Base-by-base conservation (phyloP, 2,888 invertebrate genomes). In the Cecidostiba fungosa region DNA sequence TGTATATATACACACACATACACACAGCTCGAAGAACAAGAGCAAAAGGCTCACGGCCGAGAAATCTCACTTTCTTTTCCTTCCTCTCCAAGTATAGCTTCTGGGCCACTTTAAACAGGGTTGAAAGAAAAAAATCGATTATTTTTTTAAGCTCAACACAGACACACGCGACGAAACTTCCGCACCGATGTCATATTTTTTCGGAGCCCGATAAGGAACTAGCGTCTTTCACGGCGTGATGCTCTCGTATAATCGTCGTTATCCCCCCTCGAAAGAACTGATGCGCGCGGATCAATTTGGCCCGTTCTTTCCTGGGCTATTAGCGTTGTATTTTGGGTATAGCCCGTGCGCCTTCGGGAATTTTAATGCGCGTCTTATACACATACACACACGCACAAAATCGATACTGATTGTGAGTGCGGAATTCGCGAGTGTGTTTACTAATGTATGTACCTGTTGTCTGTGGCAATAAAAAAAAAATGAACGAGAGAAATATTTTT, bases 151-250 rank as follows among this genome's bases (percentile, higher is more conserved):
- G 50, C 29, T 12, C 14, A n/a, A 32, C 69, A 66, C 19, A 43
- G 3, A 16, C 26, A 6, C 69, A n/a, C 50, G 32, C 47, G 50
- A 19, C 50, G 32, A 62, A 59, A 32, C 54, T 66, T 77, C n/a
- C 32, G 69, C n/a, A 6, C 19, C 78, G 50, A 39, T 70, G 79
- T 73, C 43, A 47, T 62, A 47, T 62, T 81, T 62, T 81, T 81
- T 62, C 62, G 59, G 4, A 29, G 10, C 39, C 80, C 74, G 74
- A 82, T 82, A 82, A 82, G 50, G 50, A 82, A 82, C 82, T 82
- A 69, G 47, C 76, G 74, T 69, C 82, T 23, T n/a, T 19, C n/a
- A 19, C 39, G 16, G 6, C 36, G 36, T 29, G 39, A 16, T 62
- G 29, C 14, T 36, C 29, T 72, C 36, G 29, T 23, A 43, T 78